Evolutionary conservation across 35 echinoderm and acorn worm genomes (phyloP).

Genomic region (Stichopus chloronotus): DNA sequence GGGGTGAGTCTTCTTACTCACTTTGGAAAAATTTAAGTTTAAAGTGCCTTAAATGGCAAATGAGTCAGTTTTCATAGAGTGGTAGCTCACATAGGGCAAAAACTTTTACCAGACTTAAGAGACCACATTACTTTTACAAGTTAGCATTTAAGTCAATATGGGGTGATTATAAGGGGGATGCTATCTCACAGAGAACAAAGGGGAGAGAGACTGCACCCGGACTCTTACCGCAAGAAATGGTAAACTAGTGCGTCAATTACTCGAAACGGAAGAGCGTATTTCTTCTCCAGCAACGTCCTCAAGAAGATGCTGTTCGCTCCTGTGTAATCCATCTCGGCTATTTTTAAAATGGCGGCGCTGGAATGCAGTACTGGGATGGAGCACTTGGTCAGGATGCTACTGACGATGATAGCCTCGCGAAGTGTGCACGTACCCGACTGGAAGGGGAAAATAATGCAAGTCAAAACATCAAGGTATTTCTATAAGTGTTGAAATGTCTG

Average conservation of each 20-base stretch:
- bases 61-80: too few relatives aligned
- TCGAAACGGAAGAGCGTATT: constrained; percentile 93
- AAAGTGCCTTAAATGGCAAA: too few relatives aligned
- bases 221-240: constrained; percentile 95
- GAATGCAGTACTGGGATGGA: constrained; percentile 93
- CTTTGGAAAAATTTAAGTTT: too few relatives aligned
- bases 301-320: constrained; percentile 98
- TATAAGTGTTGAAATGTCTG: not conserved
- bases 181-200: too few relatives aligned
- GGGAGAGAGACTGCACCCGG: not conserved
- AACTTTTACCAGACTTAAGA: too few relatives aligned
- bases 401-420: constrained; percentile 89
- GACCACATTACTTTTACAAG: too few relatives aligned
- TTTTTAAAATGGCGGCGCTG: constrained; percentile 89
- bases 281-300: constrained; percentile 90
- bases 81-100: too few relatives aligned
- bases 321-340: constrained; percentile 99
- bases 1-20: too few relatives aligned
- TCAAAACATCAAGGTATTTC: not conserved
- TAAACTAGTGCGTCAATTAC: constrained; percentile 95
- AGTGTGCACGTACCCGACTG: constrained; percentile 67
- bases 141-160: too few relatives aligned
- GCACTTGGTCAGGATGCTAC: constrained; percentile 87
- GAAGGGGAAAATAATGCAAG: not conserved
- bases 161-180: too few relatives aligned